These are phyloP conservation scores for Chelonia mydas DNA, from an alignment of 2,797 vertebrate species.

Conservation along the genomic window DNA sequence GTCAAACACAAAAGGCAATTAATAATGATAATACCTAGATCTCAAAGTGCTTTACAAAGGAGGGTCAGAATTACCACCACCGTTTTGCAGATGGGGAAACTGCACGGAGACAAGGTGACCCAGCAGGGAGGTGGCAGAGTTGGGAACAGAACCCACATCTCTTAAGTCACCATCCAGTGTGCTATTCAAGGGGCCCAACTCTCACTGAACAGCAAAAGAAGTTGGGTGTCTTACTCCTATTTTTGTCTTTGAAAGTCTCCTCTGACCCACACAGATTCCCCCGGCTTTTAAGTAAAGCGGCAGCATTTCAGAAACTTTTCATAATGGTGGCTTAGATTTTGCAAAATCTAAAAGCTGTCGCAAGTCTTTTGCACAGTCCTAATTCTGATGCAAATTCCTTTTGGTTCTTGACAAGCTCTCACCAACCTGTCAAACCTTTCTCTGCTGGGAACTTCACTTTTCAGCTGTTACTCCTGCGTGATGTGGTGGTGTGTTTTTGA, in stretches of 20 bases:
- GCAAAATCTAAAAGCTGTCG: neutral
- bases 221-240: neutral
- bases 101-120: neutral
- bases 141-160: neutral
- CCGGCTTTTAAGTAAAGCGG: neutral
- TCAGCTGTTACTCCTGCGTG: neutral
- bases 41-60: neutral
- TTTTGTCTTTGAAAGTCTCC: neutral
- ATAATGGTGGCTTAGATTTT: neutral
- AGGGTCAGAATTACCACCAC: neutral
- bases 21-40: neutral
- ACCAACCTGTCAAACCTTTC: neutral
- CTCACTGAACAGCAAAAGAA: neutral
- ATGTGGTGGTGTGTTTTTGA: constrained; percentile 3
- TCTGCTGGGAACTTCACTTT: neutral
- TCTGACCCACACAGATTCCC: neutral
- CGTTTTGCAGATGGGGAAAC: neutral
- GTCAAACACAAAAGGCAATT: neutral
- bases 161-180: neutral
- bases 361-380: neutral
- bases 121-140: too few species aligned
- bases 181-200: neutral
- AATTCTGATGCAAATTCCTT: neutral
- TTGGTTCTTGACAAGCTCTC: neutral
- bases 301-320: neutral